Base-by-base conservation (phyloP, 1,140 invertebrate species). In the Papilio machaon region DNA sequence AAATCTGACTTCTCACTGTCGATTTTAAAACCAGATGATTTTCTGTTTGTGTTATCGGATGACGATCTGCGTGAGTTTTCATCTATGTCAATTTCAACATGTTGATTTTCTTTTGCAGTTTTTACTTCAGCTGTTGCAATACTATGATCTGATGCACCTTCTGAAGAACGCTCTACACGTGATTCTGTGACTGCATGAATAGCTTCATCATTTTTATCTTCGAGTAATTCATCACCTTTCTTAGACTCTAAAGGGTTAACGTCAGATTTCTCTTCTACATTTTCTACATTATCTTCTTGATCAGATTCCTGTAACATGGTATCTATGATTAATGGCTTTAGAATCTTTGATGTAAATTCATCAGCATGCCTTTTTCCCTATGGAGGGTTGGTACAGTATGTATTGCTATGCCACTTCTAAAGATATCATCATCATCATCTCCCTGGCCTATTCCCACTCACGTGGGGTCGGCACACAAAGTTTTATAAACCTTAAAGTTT, bases 241-340 rank as follows among this genome's bases (percentile, higher is more conserved):
- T 76, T 52, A 30, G 74, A 6, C 8, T 76, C 74, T 35, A 76
- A 76, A 8, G 19, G 43, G 19, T 47, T 52, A 15, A 13, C 13
- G 5, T 76, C 47, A 76, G 43, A 49, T 76, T 76, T 52, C 13
- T 35, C 47, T 54, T 76, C 23, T 76, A 30, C 17, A 23, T 70
- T 70, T 76, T 76, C 73, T 74, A 47, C 19, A 10, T 64, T 64
- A 30, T 64, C 64, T 75, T 75, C 46, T 54, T 52, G n/a, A 76
- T 76, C 47, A 8, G 35, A 73, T 19, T 73, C 73, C 73, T 73
- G 73, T 73, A 73, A 73, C 9, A 73, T 46, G 9, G 7, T 46
- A 9, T 73, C 15, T 17, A 11, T 70, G 11, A n/a, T 19, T 60
- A 60, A 43, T 7, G 38, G 7, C 38, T 43, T 43, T 7, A 43